phyloP scores from a whole-genome alignment of 1,140 invertebrate species.

The Drosophila kanapiae region DNA sequence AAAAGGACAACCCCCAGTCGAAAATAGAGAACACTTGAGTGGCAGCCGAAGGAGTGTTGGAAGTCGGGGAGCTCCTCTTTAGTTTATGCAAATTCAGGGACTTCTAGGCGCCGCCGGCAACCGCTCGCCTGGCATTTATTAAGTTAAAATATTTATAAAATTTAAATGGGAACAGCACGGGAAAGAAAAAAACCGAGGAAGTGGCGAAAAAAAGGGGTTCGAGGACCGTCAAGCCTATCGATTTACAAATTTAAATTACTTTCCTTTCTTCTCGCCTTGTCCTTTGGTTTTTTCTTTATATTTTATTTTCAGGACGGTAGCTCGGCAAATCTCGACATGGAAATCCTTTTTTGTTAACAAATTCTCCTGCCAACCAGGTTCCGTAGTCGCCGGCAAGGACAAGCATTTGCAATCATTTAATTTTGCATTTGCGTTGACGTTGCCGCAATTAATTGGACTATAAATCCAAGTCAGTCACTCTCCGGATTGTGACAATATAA shows the following conservation, averaged over 20 bases:
- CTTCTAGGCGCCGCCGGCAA: constrained; percentile 53
- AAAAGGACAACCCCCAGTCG: constrained; percentile 48
- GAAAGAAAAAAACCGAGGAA: not conserved
- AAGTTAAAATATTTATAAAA: constrained; percentile 79
- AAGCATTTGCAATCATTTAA: constrained; percentile 66
- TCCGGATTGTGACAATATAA: constrained; percentile 45
- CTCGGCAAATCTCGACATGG: constrained; percentile 52
- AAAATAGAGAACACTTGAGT: constrained; percentile 45
- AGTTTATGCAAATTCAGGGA: constrained; percentile 71
- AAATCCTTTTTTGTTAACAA: constrained; percentile 68
- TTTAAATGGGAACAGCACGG: constrained; percentile 56
- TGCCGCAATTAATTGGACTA: constrained; percentile 64
- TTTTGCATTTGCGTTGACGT: constrained; percentile 62
- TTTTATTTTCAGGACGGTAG: constrained; percentile 7
- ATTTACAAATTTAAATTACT: constrained; percentile 75
- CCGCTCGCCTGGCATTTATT: constrained; percentile 67
- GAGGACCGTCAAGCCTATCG: constrained; percentile 49
- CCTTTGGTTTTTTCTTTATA: not conserved
- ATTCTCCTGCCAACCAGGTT: constrained; percentile 31
- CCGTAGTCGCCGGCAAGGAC: constrained; percentile 20
- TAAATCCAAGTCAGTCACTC: constrained; percentile 52
- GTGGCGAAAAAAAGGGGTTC: constrained; percentile 15
- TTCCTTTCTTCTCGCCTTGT: constrained; percentile 47
- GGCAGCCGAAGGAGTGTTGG: constrained; percentile 27
- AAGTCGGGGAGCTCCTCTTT: constrained; percentile 16